phyloP scores from a whole-genome alignment of 35 echinoderm and acorn worm genomes.

The Holothuria glaberrima region DNA sequence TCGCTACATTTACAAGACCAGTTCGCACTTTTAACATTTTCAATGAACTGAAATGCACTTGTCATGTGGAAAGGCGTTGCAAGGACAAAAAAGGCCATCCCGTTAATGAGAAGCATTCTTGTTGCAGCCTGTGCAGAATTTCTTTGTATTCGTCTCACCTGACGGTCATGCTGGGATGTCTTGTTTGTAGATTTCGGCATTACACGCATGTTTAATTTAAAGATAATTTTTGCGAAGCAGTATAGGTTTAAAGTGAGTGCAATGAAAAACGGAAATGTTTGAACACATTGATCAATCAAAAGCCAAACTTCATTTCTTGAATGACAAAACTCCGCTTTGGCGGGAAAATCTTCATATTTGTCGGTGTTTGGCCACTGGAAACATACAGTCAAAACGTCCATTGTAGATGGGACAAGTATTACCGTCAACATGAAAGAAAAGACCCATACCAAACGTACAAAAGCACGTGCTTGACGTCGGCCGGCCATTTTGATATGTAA shows the following conservation, averaged over 20 bases:
- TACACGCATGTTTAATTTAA: conserved; percentile 53
- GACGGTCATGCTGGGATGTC: too few relatives aligned
- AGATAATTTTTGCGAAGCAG: conserved; percentile 54
- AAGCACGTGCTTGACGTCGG: conserved; percentile 1
- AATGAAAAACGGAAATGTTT: conserved; percentile 63
- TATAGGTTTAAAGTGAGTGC: conserved; percentile 42
- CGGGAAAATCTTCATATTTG: conserved; percentile 16
- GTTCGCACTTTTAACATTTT: not conserved
- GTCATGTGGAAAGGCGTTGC: conserved; percentile 59
- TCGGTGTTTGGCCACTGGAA: conserved; percentile 32
- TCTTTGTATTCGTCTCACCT: conserved; percentile 52
- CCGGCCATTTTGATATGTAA: conserved; percentile 24
- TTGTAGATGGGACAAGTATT: conserved; percentile 47
- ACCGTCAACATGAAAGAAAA: conserved; percentile 32
- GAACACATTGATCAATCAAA: conserved; percentile 14
- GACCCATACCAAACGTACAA: conserved; percentile 54
- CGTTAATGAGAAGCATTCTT: too few relatives aligned
- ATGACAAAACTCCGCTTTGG: conserved; percentile 40
- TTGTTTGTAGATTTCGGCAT: too few relatives aligned
- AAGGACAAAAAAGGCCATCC: conserved; percentile 65
- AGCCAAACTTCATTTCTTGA: not conserved
- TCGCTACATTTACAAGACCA: not conserved
- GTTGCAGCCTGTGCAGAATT: conserved; percentile 57
- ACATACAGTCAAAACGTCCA: not conserved
- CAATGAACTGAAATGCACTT: conserved; percentile 4